These are phyloP conservation scores for Agrilus mali DNA, from an alignment of 2,888 invertebrate genomes.

Conservation along the genomic window DNA sequence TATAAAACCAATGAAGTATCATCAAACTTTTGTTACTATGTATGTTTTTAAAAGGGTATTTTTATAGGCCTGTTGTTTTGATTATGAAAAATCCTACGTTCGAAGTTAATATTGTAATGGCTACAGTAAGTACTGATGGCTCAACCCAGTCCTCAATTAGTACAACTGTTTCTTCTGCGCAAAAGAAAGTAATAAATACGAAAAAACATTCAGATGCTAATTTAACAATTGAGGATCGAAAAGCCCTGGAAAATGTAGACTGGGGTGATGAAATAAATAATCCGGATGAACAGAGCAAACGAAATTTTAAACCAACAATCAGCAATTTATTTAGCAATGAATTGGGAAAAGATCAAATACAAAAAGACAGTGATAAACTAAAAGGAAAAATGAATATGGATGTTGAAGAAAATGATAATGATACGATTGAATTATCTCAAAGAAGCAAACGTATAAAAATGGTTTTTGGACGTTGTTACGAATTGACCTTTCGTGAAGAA, in stretches of 20 bases:
- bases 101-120: conserved; percentile 69
- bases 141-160: conserved; percentile 31
- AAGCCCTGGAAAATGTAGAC: conserved; percentile 18
- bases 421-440: conserved; percentile 26
- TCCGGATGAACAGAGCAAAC: background rate
- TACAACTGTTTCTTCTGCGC: conserved; percentile 18
- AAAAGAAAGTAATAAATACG: conserved; percentile 28
- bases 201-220: conserved; percentile 10
- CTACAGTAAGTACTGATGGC: conserved; percentile 53
- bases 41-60: background rate
- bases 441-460: conserved; percentile 44
- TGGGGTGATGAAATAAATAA: conserved; percentile 21
- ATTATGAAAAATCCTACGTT: conserved; percentile 61
- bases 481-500: conserved; percentile 54
- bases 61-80: conserved; percentile 56
- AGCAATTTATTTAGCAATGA: background rate
- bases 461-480: conserved; percentile 62
- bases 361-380: background rate
- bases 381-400: background rate
- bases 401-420: conserved; percentile 1
- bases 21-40: background rate
- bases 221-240: conserved; percentile 21
- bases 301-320: background rate
- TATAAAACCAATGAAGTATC: no score
- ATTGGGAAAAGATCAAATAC: background rate